A percentile compares a stretch with the other conserved stretches of the same genome.
These are phyloP conservation scores for Stegodyphus mimosarum DNA, from an alignment of 1,140 invertebrate genomes.

Conservation along the genomic window DNA sequence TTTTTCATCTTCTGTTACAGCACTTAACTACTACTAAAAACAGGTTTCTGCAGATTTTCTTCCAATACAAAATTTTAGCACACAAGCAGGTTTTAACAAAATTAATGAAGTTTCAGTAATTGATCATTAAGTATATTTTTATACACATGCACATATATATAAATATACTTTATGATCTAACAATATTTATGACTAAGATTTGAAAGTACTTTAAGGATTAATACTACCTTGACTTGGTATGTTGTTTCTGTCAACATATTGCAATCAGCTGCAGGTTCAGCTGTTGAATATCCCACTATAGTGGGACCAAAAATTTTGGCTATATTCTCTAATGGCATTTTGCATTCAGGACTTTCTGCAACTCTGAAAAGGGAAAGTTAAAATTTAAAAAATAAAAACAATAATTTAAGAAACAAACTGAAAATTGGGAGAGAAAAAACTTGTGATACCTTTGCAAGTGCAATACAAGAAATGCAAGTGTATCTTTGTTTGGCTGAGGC, in stretches of 20 bases:
- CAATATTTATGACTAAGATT: too few relatives aligned
- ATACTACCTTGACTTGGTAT: conserved; percentile 73
- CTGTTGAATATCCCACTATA: conserved; percentile 81
- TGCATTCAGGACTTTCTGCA: conserved; percentile 77
- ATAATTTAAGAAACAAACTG: too few relatives aligned
- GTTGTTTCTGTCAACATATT: conserved; percentile 75
- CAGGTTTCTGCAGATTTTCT: too few relatives aligned
- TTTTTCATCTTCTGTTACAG: too few relatives aligned
- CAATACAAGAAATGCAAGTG: conserved; percentile 84
- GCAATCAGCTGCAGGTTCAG: conserved; percentile 73
- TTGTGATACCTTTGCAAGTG: conserved; percentile 85
- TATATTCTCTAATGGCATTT: conserved; percentile 83
- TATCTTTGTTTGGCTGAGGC: conserved; percentile 87
- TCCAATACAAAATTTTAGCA: too few relatives aligned
- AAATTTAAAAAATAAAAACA: background rate
- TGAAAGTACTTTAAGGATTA: too few relatives aligned
- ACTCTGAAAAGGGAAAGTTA: conserved; percentile 71
- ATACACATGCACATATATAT: too few relatives aligned
- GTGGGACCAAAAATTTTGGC: conserved; percentile 87
- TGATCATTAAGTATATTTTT: too few relatives aligned
- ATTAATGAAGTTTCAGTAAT: too few relatives aligned
- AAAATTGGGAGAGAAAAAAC: background rate
- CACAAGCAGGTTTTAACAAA: too few relatives aligned
- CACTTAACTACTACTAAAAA: too few relatives aligned
- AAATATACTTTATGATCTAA: too few relatives aligned